phyloP scores from a whole-genome alignment of 1,140 invertebrate species.

The Dinoponera quadriceps region DNA sequence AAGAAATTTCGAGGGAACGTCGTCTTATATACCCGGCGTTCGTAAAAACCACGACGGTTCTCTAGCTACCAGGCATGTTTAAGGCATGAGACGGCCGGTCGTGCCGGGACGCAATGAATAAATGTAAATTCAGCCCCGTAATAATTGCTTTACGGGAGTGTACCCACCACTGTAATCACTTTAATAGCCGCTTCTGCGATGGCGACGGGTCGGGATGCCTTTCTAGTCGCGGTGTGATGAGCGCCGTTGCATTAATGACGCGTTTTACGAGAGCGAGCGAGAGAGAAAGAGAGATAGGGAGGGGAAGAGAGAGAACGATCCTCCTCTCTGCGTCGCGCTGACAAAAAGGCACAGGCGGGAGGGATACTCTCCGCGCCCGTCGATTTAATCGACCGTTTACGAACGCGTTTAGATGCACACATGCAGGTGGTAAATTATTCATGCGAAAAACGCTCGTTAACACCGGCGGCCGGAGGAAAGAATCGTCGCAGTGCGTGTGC shows the following conservation, averaged over 20 bases:
- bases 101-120: slow-evolving; percentile 77
- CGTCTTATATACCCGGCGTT: slow-evolving; percentile 60
- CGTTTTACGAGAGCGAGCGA: slow-evolving; percentile 62
- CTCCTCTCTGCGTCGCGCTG: background rate
- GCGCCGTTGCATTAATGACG: slow-evolving; percentile 66
- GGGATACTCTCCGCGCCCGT: background rate
- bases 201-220: slow-evolving; percentile 20
- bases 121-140: slow-evolving; percentile 80
- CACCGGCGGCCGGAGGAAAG: background rate
- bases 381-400: slow-evolving; percentile 11
- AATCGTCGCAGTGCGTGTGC: too few species aligned
- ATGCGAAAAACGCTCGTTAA: slow-evolving; percentile 2
- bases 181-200: slow-evolving; percentile 80
- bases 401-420: slow-evolving; percentile 10
- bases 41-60: slow-evolving; percentile 74
- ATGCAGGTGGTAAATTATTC: slow-evolving; percentile 24
- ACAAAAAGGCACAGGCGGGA: background rate
- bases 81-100: slow-evolving; percentile 74
- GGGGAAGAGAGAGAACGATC: too few species aligned
- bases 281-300: background rate
- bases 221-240: slow-evolving; percentile 60
- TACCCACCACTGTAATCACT: slow-evolving; percentile 79
- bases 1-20: slow-evolving; percentile 53
- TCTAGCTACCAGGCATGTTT: slow-evolving; percentile 79
- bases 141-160: slow-evolving; percentile 80